Percentiles rank a stretch among this genome's conserved stretches.
phyloP scores from a whole-genome alignment of 2,888 invertebrate genomes.

The Periphyllus acericola region DNA sequence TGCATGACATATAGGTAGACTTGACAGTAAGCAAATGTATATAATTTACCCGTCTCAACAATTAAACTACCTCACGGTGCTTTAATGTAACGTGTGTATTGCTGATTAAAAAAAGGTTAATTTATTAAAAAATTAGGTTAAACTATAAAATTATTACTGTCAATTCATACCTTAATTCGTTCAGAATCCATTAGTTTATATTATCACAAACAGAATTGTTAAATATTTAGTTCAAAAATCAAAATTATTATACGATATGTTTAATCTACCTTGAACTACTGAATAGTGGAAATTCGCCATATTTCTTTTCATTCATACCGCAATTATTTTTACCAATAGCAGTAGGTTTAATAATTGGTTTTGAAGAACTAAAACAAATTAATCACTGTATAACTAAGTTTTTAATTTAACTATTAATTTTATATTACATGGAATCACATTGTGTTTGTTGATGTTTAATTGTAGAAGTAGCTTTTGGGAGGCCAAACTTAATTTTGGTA shows the following conservation, averaged over 20 bases:
- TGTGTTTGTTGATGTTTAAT: background rate
- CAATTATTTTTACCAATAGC: background rate
- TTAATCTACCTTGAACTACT: background rate
- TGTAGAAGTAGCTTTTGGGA: slow-evolving; percentile 20
- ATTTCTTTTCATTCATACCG: background rate
- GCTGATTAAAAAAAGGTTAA: background rate
- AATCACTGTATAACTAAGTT: background rate
- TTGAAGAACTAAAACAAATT: slow-evolving; percentile 11
- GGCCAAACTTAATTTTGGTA: background rate
- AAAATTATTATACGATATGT: background rate
- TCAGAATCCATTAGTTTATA: background rate
- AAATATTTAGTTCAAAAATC: background rate
- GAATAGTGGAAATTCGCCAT: background rate
- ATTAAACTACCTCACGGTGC: no score
- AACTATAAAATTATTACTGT: no score
- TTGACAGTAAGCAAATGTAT: no score
- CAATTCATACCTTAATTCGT: background rate
- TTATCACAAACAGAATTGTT: background rate
- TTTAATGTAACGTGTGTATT: no score
- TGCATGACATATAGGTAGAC: no score
- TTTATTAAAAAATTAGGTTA: no score
- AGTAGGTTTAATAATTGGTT: background rate
- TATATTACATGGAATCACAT: background rate
- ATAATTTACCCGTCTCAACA: no score
- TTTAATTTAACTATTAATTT: background rate